Percentiles rank a stretch among this genome's conserved stretches.
phyloP scores from a whole-genome alignment of 2,113 vertebrate genomes.

The Calonectris borealis region DNA sequence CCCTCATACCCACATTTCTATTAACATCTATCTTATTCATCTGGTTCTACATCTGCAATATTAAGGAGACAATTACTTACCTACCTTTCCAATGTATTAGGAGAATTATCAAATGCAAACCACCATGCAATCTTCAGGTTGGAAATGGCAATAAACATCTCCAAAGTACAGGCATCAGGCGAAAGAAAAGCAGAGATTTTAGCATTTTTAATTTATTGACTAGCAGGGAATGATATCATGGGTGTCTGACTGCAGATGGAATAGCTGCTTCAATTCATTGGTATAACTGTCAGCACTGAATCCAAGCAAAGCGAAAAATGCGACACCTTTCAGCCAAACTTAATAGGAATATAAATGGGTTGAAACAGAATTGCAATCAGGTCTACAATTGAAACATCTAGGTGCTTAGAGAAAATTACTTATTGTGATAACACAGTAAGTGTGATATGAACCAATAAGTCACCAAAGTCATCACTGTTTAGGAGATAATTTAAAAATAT shows the following conservation, averaged over 20 bases:
- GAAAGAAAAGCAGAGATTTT: neutral
- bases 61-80: neutral
- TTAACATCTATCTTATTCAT: neutral
- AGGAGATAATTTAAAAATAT: constrained; percentile 42
- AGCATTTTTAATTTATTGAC: constrained; percentile 6
- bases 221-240: neutral
- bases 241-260: neutral
- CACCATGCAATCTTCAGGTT: neutral
- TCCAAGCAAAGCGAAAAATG: neutral
- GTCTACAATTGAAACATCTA: neutral
- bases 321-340: constrained; percentile 41
- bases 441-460: constrained; percentile 41
- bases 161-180: neutral
- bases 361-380: constrained; percentile 17
- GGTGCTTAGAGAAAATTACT: constrained; percentile 18
- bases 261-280: neutral
- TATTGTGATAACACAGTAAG: constrained; percentile 21
- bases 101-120: neutral
- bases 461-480: neutral
- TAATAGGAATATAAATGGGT: constrained; percentile 36
- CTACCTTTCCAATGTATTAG: neutral
- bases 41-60: neutral
- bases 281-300: constrained; percentile 6
- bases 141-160: neutral
- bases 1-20: neutral